Evolutionary conservation across 2,888 invertebrate species (phyloP), one percentile per base, ranked within the genome.

Genomic region (Aricia artaxerxes): DNA sequence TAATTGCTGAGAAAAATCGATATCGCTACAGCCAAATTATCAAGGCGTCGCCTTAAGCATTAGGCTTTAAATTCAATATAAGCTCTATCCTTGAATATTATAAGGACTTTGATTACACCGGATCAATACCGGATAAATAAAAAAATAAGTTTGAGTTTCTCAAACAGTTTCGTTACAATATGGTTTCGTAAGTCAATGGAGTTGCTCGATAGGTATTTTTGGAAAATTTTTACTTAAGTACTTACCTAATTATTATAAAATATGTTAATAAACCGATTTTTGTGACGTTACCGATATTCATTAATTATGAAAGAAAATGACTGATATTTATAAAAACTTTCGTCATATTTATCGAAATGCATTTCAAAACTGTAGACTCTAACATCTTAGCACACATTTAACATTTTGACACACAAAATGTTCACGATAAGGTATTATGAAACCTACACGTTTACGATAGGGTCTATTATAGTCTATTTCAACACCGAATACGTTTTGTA

Each of bases 401-500:
- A 75, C 53, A 53, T 75, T 75, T 75, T 75, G 73, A 73, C 73
- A 73, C 44, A 24, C 44, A 24, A 44, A 73, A 35, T 73, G 73
- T 44, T 73, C n/a, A 4, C 4, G 24, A 44, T 44, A 53, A 76
- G 13, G 53, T 53, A 76, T 53, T 76, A 53, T 76, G 76, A 76
- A 53, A 53, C 76, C 49, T 75, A 49, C 24, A 0, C 5, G 73
- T 31, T n/a, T 9, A 49, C 49, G n/a, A 75, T 75, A 49, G 75
- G n/a, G 75, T 31, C 11, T 49, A 75, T 31, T 49, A 49, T 75
- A 73, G 73, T 73, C 53, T 77, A 80, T 64, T n/a, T 80, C 78
- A 35, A 72, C 49, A 72, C 38, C 31, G 49, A 44, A 78, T 72
- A 79, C 78, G 78, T 80, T 79, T 84, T 83, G 86, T 86, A 89